Evolutionary conservation across 1,140 invertebrate species (phyloP).

Genomic region (Megathymus violae): DNA sequence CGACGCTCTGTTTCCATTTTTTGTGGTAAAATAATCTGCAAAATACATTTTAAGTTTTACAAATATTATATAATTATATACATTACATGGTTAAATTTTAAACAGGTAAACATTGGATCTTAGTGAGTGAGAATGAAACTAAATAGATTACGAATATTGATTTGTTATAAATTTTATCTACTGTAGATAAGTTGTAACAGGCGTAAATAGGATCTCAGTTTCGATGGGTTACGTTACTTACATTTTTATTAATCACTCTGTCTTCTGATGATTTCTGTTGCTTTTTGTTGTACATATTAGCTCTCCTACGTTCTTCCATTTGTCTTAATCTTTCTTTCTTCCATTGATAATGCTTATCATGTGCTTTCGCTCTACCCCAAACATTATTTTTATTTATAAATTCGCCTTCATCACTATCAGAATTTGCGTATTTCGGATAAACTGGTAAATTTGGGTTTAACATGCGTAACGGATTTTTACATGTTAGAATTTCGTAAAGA

Average conservation of each 20-base stretch:
- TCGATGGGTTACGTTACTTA: slow-evolving; percentile 48
- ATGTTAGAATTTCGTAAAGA: slow-evolving; percentile 86
- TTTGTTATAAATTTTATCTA: too few species aligned
- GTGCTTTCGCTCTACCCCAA: slow-evolving; percentile 76
- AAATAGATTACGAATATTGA: too few species aligned
- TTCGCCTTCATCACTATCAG: slow-evolving; percentile 75
- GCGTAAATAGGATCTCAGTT: slow-evolving; percentile 10
- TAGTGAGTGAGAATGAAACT: too few species aligned
- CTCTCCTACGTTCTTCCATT: slow-evolving; percentile 74
- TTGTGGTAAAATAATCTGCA: slow-evolving; percentile 72
- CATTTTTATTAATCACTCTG: slow-evolving; percentile 63
- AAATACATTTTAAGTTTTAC: too few species aligned
- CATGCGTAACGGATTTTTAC: slow-evolving; percentile 80
- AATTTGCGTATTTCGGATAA: slow-evolving; percentile 52
- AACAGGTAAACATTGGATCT: too few species aligned
- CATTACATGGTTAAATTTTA: too few species aligned
- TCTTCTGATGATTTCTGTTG: slow-evolving; percentile 48
- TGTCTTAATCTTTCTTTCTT: slow-evolving; percentile 71
- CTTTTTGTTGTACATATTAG: slow-evolving; percentile 61
- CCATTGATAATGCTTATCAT: slow-evolving; percentile 79
- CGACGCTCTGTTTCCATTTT: slow-evolving; percentile 83
- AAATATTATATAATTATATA: too few species aligned
- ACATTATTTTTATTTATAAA: slow-evolving; percentile 61
- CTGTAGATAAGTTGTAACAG: slow-evolving; percentile 16
- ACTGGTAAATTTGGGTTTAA: slow-evolving; percentile 75